These are phyloP conservation scores for Chrysogorgia sp. DNA, from an alignment of 92 coral and sea anemone genomes.

Conservation along the genomic window DNA sequence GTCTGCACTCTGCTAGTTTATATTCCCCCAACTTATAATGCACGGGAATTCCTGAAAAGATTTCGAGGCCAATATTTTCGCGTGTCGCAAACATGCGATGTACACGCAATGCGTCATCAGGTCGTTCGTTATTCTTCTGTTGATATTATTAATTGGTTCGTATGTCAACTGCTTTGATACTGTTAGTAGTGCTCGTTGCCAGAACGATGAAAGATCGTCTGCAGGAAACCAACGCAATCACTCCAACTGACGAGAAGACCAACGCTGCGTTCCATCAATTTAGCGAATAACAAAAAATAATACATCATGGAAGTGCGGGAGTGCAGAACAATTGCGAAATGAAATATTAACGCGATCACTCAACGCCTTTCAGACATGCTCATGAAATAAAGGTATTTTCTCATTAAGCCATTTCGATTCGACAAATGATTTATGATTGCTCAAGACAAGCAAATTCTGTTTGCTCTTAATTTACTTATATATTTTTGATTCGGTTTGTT, in stretches of 20 bases:
- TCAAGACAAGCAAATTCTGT: neutral
- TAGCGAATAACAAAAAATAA: neutral
- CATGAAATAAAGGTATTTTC: neutral
- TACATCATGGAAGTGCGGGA: too few relatives aligned
- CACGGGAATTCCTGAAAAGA: too few relatives aligned
- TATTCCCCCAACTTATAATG: too few relatives aligned
- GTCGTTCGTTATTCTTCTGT: constrained; percentile 29
- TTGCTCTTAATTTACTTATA: neutral
- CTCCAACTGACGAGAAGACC: constrained; percentile 2
- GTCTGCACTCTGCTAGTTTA: too few relatives aligned
- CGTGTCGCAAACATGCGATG: constrained; percentile 10
- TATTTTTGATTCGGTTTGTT: too few relatives aligned
- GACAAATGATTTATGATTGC: neutral
- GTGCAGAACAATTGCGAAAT: neutral
- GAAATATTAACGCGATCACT: neutral
- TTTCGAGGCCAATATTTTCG: too few relatives aligned
- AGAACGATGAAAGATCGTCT: constrained; percentile 20
- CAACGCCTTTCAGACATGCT: neutral
- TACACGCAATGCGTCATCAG: constrained; percentile 31
- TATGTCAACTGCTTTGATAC: constrained; percentile 44
- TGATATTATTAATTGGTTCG: constrained; percentile 39
- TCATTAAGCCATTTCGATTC: neutral
- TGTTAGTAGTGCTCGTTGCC: constrained; percentile 34
- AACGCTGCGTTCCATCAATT: neutral
- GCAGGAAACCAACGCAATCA: neutral